Percentiles rank a stretch among this genome's conserved stretches.
Evolutionary conservation across 2,113 vertebrate genomes (phyloP).

Genomic region (Phrynosoma blainvillii): DNA sequence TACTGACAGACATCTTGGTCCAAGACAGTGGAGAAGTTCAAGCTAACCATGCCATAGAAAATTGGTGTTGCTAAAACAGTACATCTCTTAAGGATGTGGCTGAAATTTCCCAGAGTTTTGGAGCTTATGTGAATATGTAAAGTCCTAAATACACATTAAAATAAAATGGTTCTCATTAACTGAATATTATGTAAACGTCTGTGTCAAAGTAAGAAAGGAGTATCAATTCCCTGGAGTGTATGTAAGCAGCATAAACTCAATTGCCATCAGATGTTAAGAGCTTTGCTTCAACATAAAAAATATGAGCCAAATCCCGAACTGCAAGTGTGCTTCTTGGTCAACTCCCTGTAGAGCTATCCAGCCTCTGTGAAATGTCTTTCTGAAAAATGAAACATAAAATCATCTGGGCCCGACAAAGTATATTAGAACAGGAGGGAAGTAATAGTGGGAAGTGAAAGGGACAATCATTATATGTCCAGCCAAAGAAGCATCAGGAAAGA

Average conservation of each 20-base stretch:
- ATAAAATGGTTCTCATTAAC: background rate
- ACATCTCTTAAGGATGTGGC: background rate
- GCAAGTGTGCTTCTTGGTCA: slow-evolving; percentile 44
- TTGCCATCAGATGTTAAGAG: slow-evolving; percentile 16
- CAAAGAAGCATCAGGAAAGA: slow-evolving; percentile 19
- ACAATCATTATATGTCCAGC: slow-evolving; percentile 40
- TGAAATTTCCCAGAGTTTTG: background rate
- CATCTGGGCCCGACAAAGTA: slow-evolving; percentile 59
- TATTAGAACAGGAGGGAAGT: slow-evolving; percentile 32
- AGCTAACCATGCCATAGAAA: no score
- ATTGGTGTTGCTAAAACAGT: no score
- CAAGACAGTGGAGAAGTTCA: no score
- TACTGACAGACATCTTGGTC: background rate
- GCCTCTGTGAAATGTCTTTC: slow-evolving; percentile 20
- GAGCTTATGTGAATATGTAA: background rate
- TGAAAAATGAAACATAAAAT: slow-evolving; percentile 57
- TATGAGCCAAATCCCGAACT: slow-evolving; percentile 39
- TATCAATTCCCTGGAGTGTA: background rate
- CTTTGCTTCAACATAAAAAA: background rate
- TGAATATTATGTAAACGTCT: slow-evolving; percentile 10
- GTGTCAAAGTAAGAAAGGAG: background rate
- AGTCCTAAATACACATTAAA: background rate
- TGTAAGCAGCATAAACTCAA: slow-evolving; percentile 12
- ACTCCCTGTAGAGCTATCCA: slow-evolving; percentile 26
- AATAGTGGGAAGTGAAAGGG: slow-evolving; percentile 38